Percentiles rank a stretch among this genome's conserved stretches.
These are phyloP conservation scores for Antennarius striatus DNA, from an alignment of 2,113 vertebrate genomes.

Conservation along the genomic window DNA sequence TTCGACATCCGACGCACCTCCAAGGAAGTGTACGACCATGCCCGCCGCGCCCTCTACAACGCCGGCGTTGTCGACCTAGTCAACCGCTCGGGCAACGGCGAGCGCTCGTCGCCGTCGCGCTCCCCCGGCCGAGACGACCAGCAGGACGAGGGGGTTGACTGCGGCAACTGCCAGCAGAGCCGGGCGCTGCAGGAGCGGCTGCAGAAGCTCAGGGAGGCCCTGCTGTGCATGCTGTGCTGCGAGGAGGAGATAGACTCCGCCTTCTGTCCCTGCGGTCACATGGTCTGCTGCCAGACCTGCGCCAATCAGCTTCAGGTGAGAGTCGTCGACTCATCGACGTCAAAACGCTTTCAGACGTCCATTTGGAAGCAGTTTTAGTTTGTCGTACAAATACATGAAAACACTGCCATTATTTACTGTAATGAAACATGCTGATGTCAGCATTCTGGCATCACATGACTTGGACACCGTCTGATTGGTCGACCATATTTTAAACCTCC, in stretches of 20 bases:
- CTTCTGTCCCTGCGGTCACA: conserved; percentile 97
- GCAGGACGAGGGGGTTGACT: conserved; percentile 79
- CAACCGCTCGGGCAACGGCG: conserved; percentile 74
- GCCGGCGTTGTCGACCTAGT: conserved; percentile 90
- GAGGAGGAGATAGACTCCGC: conserved; percentile 94
- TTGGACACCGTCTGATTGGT: too few species aligned
- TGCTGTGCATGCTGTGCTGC: conserved; percentile 96
- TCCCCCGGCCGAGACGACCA: conserved; percentile 80
- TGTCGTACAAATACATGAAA: background rate
- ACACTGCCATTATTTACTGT: background rate
- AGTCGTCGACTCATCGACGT: too few species aligned
- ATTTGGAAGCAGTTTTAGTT: background rate
- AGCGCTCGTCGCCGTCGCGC: conserved; percentile 81
- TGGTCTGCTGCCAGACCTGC: conserved; percentile 94
- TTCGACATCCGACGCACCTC: conserved; percentile 97
- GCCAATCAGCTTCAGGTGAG: conserved; percentile 92
- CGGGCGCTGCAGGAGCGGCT: conserved; percentile 89
- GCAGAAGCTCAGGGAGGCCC: conserved; percentile 90
- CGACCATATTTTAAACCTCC: background rate
- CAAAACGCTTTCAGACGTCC: background rate
- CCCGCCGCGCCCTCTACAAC: conserved; percentile 92
- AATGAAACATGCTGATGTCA: too few species aligned
- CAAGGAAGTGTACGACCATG: conserved; percentile 97
- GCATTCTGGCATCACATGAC: too few species aligned
- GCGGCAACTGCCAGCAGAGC: conserved; percentile 90